Percentiles rank a stretch among this genome's conserved stretches.
These are phyloP conservation scores for Mirza zaza DNA, from an alignment of 2,113 vertebrate genomes.

Conservation along the genomic window DNA sequence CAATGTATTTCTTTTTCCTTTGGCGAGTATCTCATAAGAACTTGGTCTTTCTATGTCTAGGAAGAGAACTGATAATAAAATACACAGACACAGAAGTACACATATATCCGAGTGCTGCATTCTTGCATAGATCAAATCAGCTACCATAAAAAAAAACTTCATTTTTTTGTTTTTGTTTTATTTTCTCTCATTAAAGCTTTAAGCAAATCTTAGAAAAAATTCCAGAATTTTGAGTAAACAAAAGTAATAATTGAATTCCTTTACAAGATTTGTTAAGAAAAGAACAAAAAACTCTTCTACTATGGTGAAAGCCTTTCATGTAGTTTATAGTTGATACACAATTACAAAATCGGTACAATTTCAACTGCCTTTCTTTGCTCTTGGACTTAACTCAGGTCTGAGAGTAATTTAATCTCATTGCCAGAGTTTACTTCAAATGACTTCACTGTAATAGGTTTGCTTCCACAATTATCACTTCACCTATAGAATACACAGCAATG, in stretches of 20 bases:
- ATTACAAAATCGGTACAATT: neutral
- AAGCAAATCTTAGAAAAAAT: neutral
- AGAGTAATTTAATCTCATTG: conserved; percentile 24
- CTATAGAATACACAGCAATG: neutral
- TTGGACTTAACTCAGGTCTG: conserved; percentile 37
- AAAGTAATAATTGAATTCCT: neutral
- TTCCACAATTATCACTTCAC: conserved; percentile 62
- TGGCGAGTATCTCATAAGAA: neutral
- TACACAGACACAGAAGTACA: fast-evolving
- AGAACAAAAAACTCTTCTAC: neutral
- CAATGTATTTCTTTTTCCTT: neutral
- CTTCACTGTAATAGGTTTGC: conserved; percentile 54
- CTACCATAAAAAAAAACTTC: neutral
- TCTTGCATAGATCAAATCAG: neutral
- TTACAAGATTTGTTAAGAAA: neutral
- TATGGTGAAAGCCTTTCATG: neutral
- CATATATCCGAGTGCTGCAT: neutral
- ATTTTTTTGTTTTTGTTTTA: neutral
- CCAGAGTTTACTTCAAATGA: conserved; percentile 11
- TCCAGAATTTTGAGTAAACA: neutral
- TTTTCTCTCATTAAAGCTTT: neutral
- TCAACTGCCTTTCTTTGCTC: conserved; percentile 13
- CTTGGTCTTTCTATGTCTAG: neutral
- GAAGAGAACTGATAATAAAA: neutral
- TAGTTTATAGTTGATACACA: conserved; percentile 1